Evolutionary conservation across 2,888 invertebrate genomes (phyloP), one percentile per base, ranked within the genome.

Genomic region (Aproaerema taeniolella): DNA sequence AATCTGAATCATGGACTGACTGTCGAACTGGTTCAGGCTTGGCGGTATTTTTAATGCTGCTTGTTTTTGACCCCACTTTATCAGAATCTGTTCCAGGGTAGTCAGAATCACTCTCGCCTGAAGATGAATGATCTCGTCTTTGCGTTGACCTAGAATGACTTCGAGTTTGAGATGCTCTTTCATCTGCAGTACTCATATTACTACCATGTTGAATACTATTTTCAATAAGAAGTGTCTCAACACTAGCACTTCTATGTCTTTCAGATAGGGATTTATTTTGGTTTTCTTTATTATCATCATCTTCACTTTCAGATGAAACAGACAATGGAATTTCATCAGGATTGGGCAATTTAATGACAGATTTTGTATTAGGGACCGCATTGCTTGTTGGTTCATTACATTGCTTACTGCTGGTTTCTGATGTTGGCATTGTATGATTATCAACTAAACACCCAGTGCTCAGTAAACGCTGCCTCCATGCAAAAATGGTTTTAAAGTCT

Each of bases 401-500:
- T n/a, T 4, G 20, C 20, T 6, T 20, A 20, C 20, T 20, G 20
- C 8, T 20, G 4, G 20, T 20, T 20, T 66, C 68, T 7, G n/a
- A n/a, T n/a, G n/a, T n/a, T n/a, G n/a, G n/a, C n/a, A n/a, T n/a
- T n/a, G 57, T 36, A 56, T 87, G 87, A 38, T 66, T 47, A 51
- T 87, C 86, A 47, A 73, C 63, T 50, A 87, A 58, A 53, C 87
- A 87, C 2, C 87, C 87, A 36, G 78, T 81, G 5, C 47, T 44
- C 28, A 87, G 45, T 15, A 87, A 67, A 10, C 69, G 59, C 49
- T 82, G 79, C 41, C 85, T 66, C 86, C 83, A 87, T 20, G 62
- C 60, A 72, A 82, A 87, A 46, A 87, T 80, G 30, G 85, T 86
- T 55, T 85, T 75, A 43, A 79, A 85, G 56, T 87, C 85, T 29